phyloP scores from a whole-genome alignment of 2,797 vertebrate genomes.

The Alosa sapidissima region DNA sequence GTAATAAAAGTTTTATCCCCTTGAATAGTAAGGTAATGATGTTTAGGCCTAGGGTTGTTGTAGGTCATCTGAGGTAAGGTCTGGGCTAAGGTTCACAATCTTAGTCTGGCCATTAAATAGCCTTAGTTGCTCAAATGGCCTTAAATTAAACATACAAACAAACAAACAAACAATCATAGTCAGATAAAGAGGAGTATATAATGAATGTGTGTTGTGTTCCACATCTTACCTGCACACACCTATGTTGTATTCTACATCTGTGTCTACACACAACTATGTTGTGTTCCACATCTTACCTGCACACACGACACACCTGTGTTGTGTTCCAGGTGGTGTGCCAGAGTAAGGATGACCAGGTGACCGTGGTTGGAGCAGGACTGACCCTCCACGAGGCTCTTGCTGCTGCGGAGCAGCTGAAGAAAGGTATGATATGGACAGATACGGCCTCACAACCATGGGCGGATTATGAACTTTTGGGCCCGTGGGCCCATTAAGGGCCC shows the following conservation, averaged over 20 bases:
- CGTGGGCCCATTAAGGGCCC: too few relatives aligned
- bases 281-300: slow-evolving; percentile 49
- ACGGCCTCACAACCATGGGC: too few relatives aligned
- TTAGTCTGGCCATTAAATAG: too few relatives aligned
- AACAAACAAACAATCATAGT: too few relatives aligned
- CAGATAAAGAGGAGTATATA: too few relatives aligned
- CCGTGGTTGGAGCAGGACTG: slow-evolving; percentile 89
- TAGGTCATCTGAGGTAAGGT: too few relatives aligned
- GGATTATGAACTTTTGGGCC: too few relatives aligned
- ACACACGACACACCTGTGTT: not conserved
- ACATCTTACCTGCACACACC: slow-evolving; percentile 47
- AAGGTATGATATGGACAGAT: slow-evolving; percentile 82
- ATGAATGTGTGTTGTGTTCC: not conserved
- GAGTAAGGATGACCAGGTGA: slow-evolving; percentile 91
- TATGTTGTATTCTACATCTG: not conserved
- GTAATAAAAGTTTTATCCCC: too few relatives aligned
- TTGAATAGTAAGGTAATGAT: not conserved
- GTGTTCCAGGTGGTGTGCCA: slow-evolving; percentile 83
- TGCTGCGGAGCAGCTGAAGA: slow-evolving; percentile 90
- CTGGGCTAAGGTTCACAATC: too few relatives aligned
- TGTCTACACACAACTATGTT: not conserved
- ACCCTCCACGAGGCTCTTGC: slow-evolving; percentile 90
- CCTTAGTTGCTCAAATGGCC: too few relatives aligned
- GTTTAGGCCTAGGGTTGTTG: not conserved
- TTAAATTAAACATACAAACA: too few relatives aligned